Conservation (phyloP, 2,888 invertebrate genomes). For the Oxycera nigricornis region DNA sequence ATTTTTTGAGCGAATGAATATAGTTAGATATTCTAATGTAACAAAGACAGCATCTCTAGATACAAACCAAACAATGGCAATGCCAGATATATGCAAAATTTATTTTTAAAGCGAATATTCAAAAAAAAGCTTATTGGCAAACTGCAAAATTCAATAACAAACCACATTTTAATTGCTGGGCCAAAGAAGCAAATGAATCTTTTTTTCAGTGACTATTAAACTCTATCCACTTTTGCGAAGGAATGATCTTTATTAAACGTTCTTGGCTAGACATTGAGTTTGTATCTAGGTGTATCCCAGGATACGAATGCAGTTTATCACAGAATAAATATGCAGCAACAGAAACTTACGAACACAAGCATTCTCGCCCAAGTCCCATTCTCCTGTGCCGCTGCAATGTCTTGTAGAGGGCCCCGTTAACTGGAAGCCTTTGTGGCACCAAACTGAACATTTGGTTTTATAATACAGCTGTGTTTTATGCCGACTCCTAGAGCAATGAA, state of each 20-base stretch:
- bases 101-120: not conserved
- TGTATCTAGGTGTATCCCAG: constrained; percentile 15
- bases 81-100: not conserved
- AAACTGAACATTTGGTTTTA: constrained; percentile 58
- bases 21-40: not conserved
- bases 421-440: constrained; percentile 63
- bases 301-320: not conserved
- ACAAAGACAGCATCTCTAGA: not conserved
- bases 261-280: not conserved
- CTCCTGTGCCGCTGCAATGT: constrained; percentile 63
- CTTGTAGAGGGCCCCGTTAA: constrained; percentile 64
- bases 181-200: too few relatives aligned
- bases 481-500: constrained; percentile 58
- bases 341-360: constrained; percentile 64
- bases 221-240: too few relatives aligned
- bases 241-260: not conserved
- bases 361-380: constrained; percentile 64
- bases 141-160: too few relatives aligned
- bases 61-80: constrained; percentile 23
- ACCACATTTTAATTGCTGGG: too few relatives aligned
- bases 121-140: too few relatives aligned
- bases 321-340: not conserved
- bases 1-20: too few relatives aligned
- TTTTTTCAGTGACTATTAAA: too few relatives aligned
- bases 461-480: constrained; percentile 59